Base-by-base conservation (phyloP, 2,888 invertebrate species). In the Polyommatus icarus region DNA sequence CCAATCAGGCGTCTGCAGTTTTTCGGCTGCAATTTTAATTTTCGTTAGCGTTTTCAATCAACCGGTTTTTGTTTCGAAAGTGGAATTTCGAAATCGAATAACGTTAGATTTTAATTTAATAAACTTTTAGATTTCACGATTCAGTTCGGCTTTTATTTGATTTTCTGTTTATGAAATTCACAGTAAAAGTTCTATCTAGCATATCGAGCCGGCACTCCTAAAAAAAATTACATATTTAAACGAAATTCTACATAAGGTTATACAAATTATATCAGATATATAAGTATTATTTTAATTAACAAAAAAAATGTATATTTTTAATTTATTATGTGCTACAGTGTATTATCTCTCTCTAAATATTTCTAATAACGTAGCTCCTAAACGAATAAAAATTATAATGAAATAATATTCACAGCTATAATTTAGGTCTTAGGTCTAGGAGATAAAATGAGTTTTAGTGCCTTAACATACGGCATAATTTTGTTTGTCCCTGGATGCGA, bases 1-100 rank as follows among this genome's bases (percentile, higher is more conserved):
- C 76, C 80, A 80, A 78, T 59, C 80, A 78, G 79, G 78, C 75
- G 81, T 78, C 76, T 82, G 84, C 75, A 20, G 29, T 32, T 75
- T 75, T 73, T 75, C n/a, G 40, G 24, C 46, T 75, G 75, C 75
- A 75, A 75, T 75, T 73, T 73, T 73, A 46, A 40, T 77, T 73
- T 77, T 61, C 77, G 77, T 36, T 73, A 40, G 75, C 73, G 59
- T 59, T 73, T 77, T 57, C 77, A 77, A 61, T 77, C 73, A 59
- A 73, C 72, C 57, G 77, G 59, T 77, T 77, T 77, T 77, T 24
- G 71, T 75, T 75, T 54, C 75, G 46, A 50, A 72, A 50, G 54
- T 75, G 50, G 75, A 54, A 54, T 73, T 75, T 54, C 29, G 15
- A 73, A 75, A 75, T 75, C 54, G 20, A 61, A 61, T 75, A 75